These are phyloP conservation scores for Nestor notabilis DNA, from an alignment of 2,113 vertebrate genomes.

Conservation along the genomic window DNA sequence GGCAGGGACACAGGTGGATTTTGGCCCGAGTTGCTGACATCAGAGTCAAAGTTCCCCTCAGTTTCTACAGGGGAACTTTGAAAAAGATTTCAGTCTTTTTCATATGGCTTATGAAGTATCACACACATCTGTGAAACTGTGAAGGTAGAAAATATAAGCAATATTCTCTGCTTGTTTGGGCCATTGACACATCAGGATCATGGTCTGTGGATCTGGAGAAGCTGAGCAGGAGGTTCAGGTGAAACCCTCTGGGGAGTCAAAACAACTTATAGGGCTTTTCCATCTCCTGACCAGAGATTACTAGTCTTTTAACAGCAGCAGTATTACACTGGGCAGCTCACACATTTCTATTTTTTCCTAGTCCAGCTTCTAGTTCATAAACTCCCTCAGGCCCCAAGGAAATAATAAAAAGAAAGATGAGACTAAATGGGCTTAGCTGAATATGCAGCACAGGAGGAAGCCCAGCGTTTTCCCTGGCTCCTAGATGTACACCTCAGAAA, in stretches of 20 bases:
- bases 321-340: background rate
- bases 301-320: background rate
- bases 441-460: background rate
- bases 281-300: background rate
- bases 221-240: background rate
- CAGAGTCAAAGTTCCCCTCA: background rate
- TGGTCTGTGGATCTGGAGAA: background rate
- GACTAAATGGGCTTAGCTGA: background rate
- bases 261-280: background rate
- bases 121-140: background rate
- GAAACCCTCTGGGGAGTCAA: background rate
- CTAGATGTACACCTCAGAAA: background rate
- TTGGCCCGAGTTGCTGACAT: background rate
- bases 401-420: constrained; percentile 19
- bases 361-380: background rate
- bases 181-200: background rate
- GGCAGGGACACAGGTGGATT: background rate
- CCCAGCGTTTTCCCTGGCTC: background rate
- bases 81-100: background rate
- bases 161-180: background rate
- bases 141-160: background rate
- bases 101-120: background rate
- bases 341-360: background rate
- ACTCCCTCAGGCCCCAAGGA: background rate
- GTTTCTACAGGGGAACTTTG: background rate